phyloP scores from a whole-genome alignment of 2,797 vertebrate species.

The Amniataba percoides region DNA sequence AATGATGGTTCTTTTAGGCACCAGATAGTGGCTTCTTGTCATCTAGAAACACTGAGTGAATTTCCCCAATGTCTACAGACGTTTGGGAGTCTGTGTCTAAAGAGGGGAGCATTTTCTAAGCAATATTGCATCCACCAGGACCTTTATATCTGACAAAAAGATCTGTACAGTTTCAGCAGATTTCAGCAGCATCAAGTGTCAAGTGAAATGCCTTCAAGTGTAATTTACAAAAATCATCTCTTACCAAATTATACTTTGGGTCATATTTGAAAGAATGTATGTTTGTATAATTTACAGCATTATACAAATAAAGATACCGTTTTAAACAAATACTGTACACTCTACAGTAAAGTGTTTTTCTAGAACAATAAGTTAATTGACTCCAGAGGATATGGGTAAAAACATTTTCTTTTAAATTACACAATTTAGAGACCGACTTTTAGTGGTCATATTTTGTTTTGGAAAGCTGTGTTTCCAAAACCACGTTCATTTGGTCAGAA shows the following conservation, averaged over 20 bases:
- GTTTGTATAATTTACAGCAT: slow-evolving; percentile 70
- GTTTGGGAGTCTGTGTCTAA: not conserved
- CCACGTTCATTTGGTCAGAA: slow-evolving; percentile 59
- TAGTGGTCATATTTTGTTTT: slow-evolving; percentile 49
- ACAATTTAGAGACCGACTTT: slow-evolving; percentile 71
- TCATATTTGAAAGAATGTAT: slow-evolving; percentile 35
- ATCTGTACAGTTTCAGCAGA: slow-evolving; percentile 8
- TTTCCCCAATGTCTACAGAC: not conserved
- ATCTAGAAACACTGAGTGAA: slow-evolving; percentile 24
- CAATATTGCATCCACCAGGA: slow-evolving; percentile 12
- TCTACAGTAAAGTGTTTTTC: slow-evolving; percentile 70
- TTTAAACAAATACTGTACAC: slow-evolving; percentile 76
- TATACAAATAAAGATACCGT: slow-evolving; percentile 65
- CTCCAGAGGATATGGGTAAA: slow-evolving; percentile 28
- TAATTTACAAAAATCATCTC: slow-evolving; percentile 43
- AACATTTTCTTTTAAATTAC: slow-evolving; percentile 33
- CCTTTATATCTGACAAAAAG: not conserved
- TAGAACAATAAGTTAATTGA: slow-evolving; percentile 66
- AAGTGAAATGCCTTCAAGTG: slow-evolving; percentile 46
- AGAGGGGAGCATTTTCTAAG: not conserved
- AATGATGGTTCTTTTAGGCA: slow-evolving; percentile 47
- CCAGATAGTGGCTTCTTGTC: slow-evolving; percentile 26
- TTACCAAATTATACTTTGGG: slow-evolving; percentile 35
- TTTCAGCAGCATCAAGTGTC: slow-evolving; percentile 50
- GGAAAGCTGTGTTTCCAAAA: slow-evolving; percentile 34